These are phyloP conservation scores for Bryconaethiops microstoma DNA, from an alignment of 2,797 vertebrate genomes.

Conservation along the genomic window DNA sequence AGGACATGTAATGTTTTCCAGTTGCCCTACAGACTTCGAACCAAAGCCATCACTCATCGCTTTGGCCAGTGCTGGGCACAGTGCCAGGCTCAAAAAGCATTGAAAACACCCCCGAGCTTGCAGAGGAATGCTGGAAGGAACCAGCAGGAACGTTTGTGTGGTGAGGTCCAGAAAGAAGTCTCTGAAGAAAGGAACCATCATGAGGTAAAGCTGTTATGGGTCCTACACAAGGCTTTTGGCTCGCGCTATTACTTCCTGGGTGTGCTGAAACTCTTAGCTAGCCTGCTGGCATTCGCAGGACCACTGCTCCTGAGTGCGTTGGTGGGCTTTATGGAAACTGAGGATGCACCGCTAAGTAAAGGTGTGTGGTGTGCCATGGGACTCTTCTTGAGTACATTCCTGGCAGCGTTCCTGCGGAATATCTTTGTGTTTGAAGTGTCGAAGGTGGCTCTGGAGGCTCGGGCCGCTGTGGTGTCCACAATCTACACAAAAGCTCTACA, in stretches of 20 bases:
- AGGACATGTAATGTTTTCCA: conserved; percentile 78
- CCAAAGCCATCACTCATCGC: conserved; percentile 69
- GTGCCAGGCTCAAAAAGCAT: conserved; percentile 48
- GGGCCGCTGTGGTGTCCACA: conserved; percentile 80
- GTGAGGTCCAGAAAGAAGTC: conserved; percentile 47
- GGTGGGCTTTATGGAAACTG: conserved; percentile 89
- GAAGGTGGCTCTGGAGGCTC: conserved; percentile 82
- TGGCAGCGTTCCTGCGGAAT: conserved; percentile 83
- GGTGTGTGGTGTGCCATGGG: conserved; percentile 85
- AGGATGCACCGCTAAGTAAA: conserved; percentile 77
- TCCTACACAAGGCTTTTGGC: conserved; percentile 85
- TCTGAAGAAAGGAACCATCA: conserved; percentile 31
- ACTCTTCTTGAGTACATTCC: conserved; percentile 82
- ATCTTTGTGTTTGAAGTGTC: conserved; percentile 84
- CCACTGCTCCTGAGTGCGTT: conserved; percentile 89
- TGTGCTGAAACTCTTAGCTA: conserved; percentile 81
- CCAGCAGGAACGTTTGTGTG: conserved; percentile 62
- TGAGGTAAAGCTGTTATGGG: conserved; percentile 74
- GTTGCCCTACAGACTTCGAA: conserved; percentile 83
- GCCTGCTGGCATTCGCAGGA: conserved; percentile 82
- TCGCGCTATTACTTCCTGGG: conserved; percentile 83
- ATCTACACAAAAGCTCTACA: conserved; percentile 87
- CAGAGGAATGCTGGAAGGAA: conserved; percentile 56
- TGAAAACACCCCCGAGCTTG: conserved; percentile 21
- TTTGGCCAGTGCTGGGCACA: conserved; percentile 84